These are phyloP conservation scores for Eupleurogrammus muticus DNA, from an alignment of 2,797 vertebrate species.

Conservation along the genomic window DNA sequence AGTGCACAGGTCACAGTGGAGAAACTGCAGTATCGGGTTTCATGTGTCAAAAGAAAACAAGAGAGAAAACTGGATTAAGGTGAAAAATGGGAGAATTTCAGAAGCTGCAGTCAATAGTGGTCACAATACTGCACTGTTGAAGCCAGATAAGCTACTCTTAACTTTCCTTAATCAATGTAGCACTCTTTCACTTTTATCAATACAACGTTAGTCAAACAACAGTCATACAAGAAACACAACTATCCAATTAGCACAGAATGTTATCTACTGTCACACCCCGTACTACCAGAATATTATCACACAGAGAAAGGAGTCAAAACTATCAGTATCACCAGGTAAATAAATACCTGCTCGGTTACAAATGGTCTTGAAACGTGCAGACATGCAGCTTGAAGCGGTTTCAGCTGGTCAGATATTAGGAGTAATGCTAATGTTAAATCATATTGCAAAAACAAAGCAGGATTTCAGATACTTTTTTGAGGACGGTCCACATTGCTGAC, in stretches of 20 bases:
- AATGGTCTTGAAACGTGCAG: background rate
- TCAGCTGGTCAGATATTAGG: background rate
- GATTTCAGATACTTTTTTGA: background rate
- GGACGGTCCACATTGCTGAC: background rate
- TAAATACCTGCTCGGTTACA: background rate
- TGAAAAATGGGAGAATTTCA: conserved; percentile 7
- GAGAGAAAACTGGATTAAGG: conserved; percentile 7
- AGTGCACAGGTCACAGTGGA: conserved; percentile 19
- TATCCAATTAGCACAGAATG: conserved; percentile 54
- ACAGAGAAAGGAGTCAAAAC: conserved; percentile 26
- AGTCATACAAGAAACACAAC: conserved; percentile 43
- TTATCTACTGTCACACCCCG: conserved; percentile 23
- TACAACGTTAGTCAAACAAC: conserved; percentile 41
- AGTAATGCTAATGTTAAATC: background rate
- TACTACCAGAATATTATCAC: conserved; percentile 18
- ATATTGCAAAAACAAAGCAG: background rate
- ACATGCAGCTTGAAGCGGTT: background rate
- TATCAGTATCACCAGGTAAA: conserved; percentile 18
- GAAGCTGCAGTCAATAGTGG: conserved; percentile 26
- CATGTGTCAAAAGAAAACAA: conserved; percentile 9
- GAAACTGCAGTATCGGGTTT: background rate
- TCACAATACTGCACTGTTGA: conserved; percentile 17
- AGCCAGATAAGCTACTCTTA: conserved; percentile 26
- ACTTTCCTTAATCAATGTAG: conserved; percentile 29
- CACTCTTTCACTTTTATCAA: conserved; percentile 32